A percentile compares a stretch with the other conserved stretches of the same genome.
Conservation (phyloP, 2,797 vertebrate species). For the Alfaro cultratus region DNA sequence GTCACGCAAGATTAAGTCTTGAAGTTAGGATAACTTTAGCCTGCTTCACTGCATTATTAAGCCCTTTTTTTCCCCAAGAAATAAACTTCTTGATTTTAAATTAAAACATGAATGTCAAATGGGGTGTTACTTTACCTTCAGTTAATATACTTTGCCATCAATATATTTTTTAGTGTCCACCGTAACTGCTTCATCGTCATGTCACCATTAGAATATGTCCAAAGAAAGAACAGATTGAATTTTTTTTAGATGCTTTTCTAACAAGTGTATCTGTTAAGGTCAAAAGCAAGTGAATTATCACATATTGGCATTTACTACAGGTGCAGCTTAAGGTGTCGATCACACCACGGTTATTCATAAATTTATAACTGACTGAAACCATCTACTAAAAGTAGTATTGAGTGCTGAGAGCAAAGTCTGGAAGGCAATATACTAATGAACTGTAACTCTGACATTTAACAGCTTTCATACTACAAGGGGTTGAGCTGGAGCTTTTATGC, state of each 20-base stretch:
- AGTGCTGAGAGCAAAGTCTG: conserved; percentile 3
- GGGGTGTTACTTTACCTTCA: background rate
- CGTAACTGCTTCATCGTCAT: background rate
- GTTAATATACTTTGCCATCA: background rate
- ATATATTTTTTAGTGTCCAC: background rate
- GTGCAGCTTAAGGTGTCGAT: conserved; percentile 5
- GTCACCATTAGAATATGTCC: background rate
- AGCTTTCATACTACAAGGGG: background rate
- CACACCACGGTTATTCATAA: conserved; percentile 6
- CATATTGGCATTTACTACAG: conserved; percentile 18
- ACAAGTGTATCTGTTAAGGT: conserved; percentile 8
- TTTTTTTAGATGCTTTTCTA: too few species aligned
- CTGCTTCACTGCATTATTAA: background rate
- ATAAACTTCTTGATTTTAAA: background rate
- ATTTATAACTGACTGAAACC: background rate
- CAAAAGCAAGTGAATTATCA: background rate
- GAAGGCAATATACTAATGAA: conserved; percentile 22
- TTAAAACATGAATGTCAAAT: background rate
- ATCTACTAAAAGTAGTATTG: conserved; percentile 23
- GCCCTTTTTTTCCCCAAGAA: background rate
- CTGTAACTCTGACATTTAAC: conserved; percentile 42
- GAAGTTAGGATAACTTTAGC: background rate
- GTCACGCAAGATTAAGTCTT: background rate
- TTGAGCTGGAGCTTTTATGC: background rate
- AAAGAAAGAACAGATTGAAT: background rate